These are phyloP conservation scores for Eulithis testata DNA, from an alignment of 2,888 invertebrate genomes.

Conservation along the genomic window DNA sequence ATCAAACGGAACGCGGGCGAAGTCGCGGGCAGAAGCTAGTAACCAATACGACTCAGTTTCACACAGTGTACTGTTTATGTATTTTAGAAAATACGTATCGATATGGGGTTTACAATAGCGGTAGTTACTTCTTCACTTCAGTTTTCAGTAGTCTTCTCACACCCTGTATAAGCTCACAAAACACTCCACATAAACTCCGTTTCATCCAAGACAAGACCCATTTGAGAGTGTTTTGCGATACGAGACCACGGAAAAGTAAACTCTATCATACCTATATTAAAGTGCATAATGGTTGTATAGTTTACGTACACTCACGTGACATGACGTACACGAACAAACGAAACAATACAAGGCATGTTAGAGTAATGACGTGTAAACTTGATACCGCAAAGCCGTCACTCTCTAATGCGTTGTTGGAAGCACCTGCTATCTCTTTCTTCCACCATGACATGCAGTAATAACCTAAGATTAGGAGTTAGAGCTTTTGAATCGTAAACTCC, in stretches of 20 bases:
- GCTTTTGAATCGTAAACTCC: no score
- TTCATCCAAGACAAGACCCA: no score
- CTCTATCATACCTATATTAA: no score
- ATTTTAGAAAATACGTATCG: no score
- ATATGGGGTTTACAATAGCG: no score
- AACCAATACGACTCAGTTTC: no score
- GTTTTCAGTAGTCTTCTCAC: neutral
- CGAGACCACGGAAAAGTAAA: no score
- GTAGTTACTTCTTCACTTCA: no score
- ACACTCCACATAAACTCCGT: constrained; percentile 5
- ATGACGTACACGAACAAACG: constrained; percentile 31
- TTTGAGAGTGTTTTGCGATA: no score
- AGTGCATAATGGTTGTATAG: neutral
- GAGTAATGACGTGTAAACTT: constrained; percentile 66
- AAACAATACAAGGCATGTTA: constrained; percentile 48
- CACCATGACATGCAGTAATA: constrained; percentile 16
- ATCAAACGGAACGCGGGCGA: no score
- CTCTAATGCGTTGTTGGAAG: neutral
- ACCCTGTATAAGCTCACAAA: neutral
- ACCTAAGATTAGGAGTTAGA: neutral
- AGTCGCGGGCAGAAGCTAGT: no score
- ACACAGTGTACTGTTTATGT: no score
- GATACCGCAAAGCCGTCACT: constrained; percentile 53
- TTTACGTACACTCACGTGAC: constrained; percentile 25
- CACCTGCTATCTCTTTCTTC: constrained; percentile 31